Evolutionary conservation across 2,888 invertebrate species (phyloP), one percentile per base, ranked within the genome.

Genomic region (Linyphia triangularis): DNA sequence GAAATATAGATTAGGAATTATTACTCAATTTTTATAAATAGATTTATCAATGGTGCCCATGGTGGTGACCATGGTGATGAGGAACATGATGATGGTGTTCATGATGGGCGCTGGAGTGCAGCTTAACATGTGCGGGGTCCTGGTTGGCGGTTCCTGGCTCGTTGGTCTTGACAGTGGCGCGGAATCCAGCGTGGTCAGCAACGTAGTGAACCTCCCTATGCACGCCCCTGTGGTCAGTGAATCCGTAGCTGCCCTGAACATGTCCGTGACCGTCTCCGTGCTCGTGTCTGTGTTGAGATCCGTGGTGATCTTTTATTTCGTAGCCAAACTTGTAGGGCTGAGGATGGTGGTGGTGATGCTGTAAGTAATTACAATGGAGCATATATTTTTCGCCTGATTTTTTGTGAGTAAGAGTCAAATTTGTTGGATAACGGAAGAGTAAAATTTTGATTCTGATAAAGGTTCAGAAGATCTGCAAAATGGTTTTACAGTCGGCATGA

Each of bases 241-340:
- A 63, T 16, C 63, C 63, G 63, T 63, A 63, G 63, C 63, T 63
- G 22, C 63, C 63, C 63, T 63, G 63, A 2, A 63, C 63, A 26
- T 24, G 13, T 5, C 63, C 63, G 63, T 10, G 13, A 2, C 63
- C 63, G 63, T 63, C 63, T 13, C 26, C 24, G 26, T 24, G 28
- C 28, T 63, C 63, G 16, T 28, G 63, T 9, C 63, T 9, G 63
- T 63, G 63, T 26, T 63, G 63, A 5, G 24, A 10, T 9, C 63
- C 63, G 26, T 63, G 26, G 63, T 28, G 26, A 26, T 63, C 63
- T 4, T 28, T 63, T 22, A 63, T 26, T 10, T 24, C 7, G 63
- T 26, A 63, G 7, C 63, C 63, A 10, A 63, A 63, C 10, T 63
- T 28, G 63, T 63, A 63, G 0, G 63, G 63, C 16, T 51, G 51